A percentile compares a stretch with the other conserved stretches of the same genome.
Evolutionary conservation across 2,888 invertebrate species (phyloP).

Genomic region (Apotomis capreana): DNA sequence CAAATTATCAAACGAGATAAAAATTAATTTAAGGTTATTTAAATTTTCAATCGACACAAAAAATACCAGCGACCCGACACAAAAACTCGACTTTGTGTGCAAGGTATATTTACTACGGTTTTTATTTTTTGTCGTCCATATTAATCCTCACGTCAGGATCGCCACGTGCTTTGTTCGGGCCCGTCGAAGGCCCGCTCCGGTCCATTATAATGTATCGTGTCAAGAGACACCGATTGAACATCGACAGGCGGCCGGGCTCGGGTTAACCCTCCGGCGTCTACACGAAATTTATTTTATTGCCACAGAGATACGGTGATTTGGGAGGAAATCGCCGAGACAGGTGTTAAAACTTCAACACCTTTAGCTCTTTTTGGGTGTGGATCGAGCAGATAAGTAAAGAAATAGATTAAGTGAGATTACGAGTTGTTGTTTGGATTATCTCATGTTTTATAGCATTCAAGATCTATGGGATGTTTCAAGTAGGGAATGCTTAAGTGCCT

Average conservation of each 20-base stretch:
- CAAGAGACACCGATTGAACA: slow-evolving; percentile 82
- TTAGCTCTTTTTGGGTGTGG: slow-evolving; percentile 71
- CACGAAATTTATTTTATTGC: slow-evolving; percentile 83
- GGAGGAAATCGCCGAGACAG: slow-evolving; percentile 80
- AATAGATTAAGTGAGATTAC: slow-evolving; percentile 74
- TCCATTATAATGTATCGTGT: slow-evolving; percentile 83
- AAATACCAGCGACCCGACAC: slow-evolving; percentile 59
- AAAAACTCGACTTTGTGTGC: slow-evolving; percentile 73
- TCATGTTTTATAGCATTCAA: slow-evolving; percentile 72
- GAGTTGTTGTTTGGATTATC: slow-evolving; percentile 70
- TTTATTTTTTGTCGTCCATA: slow-evolving; percentile 76
- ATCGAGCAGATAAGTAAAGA: slow-evolving; percentile 72
- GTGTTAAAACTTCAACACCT: slow-evolving; percentile 82
- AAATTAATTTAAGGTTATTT: slow-evolving; percentile 69
- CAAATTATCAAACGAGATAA: slow-evolving; percentile 56
- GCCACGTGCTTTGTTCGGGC: slow-evolving; percentile 82
- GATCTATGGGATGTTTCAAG: slow-evolving; percentile 64
- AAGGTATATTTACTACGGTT: slow-evolving; percentile 64
- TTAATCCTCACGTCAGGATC: slow-evolving; percentile 82
- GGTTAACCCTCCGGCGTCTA: slow-evolving; percentile 80
- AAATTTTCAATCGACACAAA: slow-evolving; percentile 64
- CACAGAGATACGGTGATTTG: slow-evolving; percentile 80
- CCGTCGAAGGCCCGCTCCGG: slow-evolving; percentile 74
- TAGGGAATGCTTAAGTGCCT: slow-evolving; percentile 52
- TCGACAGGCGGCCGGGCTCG: slow-evolving; percentile 72